Percentiles rank a stretch among this genome's conserved stretches.
Conservation (phyloP, 2,113 vertebrate species). For the Osmerus mordax region DNA sequence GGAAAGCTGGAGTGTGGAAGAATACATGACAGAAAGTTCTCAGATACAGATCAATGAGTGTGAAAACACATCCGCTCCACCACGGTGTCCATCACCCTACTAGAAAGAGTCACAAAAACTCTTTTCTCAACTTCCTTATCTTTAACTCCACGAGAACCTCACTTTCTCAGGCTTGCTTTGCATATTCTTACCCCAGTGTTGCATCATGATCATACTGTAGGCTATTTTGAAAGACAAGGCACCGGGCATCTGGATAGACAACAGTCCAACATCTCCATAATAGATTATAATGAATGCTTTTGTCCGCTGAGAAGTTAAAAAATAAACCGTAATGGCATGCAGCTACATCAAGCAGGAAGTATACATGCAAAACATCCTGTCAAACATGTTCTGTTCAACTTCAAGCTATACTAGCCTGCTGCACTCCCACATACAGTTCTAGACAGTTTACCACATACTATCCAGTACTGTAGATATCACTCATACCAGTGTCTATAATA, state of each 20-base stretch:
- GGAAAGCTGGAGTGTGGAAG: too few relatives aligned
- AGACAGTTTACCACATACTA: too few relatives aligned
- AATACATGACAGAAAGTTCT: too few relatives aligned
- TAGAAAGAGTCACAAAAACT: too few relatives aligned
- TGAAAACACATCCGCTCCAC: neutral
- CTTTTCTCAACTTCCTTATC: neutral
- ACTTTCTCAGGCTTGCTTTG: constrained; percentile 17
- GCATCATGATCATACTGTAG: constrained; percentile 30
- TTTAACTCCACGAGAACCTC: constrained; percentile 18
- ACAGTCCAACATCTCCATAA: constrained; percentile 25
- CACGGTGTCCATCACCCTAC: neutral
- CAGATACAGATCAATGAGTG: too few relatives aligned
- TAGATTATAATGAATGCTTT: constrained; percentile 23
- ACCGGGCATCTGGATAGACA: constrained; percentile 16
- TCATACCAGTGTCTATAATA: too few relatives aligned
- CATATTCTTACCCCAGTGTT: constrained; percentile 33
- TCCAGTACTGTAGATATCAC: too few relatives aligned
- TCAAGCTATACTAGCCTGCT: neutral
- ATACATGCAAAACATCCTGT: too few relatives aligned
- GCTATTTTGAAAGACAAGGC: constrained; percentile 1
- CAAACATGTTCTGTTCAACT: too few relatives aligned
- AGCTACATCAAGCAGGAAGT: neutral
- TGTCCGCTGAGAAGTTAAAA: constrained; percentile 1
- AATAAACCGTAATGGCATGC: neutral
- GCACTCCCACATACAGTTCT: neutral